Evolutionary conservation across 2,888 invertebrate species (phyloP).

Genomic region (Escarpia spicata): DNA sequence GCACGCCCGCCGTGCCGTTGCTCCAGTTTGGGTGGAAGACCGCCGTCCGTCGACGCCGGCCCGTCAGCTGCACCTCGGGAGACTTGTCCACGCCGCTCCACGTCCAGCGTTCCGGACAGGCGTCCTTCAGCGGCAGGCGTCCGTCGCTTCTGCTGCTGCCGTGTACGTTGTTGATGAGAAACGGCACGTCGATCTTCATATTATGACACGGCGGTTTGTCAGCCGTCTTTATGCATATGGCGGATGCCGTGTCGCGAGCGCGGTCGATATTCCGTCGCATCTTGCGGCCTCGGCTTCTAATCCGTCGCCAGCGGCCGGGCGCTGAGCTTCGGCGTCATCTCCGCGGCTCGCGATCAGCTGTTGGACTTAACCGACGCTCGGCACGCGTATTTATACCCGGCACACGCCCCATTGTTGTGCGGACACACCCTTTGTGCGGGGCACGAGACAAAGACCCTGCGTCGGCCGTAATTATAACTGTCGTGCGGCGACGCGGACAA

Average conservation of each 20-base stretch:
- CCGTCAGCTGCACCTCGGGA: conserved; percentile 71
- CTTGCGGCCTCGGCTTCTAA: neutral
- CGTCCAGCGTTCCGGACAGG: conserved; percentile 76
- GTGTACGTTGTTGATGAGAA: neutral
- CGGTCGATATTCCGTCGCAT: neutral
- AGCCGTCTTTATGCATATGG: neutral
- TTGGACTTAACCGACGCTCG: neutral
- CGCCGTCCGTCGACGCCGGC: conserved; percentile 67
- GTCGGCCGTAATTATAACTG: neutral
- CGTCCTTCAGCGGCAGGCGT: conserved; percentile 56
- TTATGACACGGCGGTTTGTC: neutral
- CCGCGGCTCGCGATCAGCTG: neutral
- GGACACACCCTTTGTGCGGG: conserved; percentile 13
- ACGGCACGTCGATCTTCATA: conserved; percentile 16
- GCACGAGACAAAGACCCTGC: neutral
- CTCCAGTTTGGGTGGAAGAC: conserved; percentile 82
- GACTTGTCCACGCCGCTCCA: conserved; percentile 74
- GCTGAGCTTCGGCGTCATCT: neutral
- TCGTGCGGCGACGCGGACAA: neutral
- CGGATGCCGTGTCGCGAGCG: neutral
- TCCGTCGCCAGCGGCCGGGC: neutral
- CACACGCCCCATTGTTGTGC: conserved; percentile 3
- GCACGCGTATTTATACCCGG: neutral
- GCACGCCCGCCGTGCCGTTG: conserved; percentile 78
- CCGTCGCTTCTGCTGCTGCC: neutral